Evolutionary conservation across 2,888 invertebrate species (phyloP).

Genomic region (Thecocarcelia acutangulata): DNA sequence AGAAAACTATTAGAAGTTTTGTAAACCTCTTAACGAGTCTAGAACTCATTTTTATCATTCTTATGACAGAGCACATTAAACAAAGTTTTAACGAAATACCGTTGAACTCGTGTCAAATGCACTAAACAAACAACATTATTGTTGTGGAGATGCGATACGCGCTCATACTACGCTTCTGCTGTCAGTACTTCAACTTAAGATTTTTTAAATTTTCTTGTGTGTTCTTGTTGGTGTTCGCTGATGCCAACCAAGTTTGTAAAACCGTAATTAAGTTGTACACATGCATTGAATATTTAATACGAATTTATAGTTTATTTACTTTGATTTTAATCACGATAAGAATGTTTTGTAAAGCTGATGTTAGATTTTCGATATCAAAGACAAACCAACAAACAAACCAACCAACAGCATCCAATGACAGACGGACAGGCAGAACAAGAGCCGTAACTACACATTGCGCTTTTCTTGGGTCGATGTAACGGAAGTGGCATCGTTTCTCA

Average conservation of each 20-base stretch:
- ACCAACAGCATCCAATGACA: constrained; percentile 9
- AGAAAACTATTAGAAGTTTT: too few species aligned
- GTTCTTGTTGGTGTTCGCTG: not conserved
- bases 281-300: constrained; percentile 11
- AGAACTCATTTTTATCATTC: too few species aligned
- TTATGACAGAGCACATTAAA: too few species aligned
- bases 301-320: constrained; percentile 29
- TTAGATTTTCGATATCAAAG: constrained; percentile 56
- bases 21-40: too few species aligned
- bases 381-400: constrained; percentile 5
- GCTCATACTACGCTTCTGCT: not conserved
- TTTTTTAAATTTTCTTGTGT: not conserved
- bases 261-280: constrained; percentile 33
- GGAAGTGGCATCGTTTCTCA: constrained; percentile 57
- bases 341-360: constrained; percentile 46
- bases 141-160: not conserved
- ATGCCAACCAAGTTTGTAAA: constrained; percentile 16
- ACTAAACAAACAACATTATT: constrained; percentile 50
- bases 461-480: constrained; percentile 44
- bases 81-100: too few species aligned
- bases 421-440: constrained; percentile 1
- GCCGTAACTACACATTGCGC: not conserved
- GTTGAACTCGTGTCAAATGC: constrained; percentile 10
- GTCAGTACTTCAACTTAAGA: not conserved
- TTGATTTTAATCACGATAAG: constrained; percentile 61